A percentile compares a stretch with the other conserved stretches of the same genome.
Evolutionary conservation across 2,113 vertebrate species (phyloP).

Genomic region (Sebastes schlegelii): DNA sequence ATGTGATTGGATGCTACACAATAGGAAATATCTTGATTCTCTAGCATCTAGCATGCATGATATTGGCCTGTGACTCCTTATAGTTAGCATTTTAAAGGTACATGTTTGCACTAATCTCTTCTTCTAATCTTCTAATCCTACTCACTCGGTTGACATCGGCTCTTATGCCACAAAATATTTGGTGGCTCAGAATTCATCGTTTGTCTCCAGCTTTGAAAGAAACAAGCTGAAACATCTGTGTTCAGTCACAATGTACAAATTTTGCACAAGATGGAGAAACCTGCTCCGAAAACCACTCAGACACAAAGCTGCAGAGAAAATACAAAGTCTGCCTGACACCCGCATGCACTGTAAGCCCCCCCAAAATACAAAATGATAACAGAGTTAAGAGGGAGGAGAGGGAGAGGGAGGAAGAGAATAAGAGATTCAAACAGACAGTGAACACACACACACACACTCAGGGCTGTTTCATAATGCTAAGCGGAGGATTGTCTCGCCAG

Average conservation of each 20-base stretch:
- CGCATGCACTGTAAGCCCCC: not conserved
- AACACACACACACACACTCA: not conserved
- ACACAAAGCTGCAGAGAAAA: slow-evolving; percentile 33
- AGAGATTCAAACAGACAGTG: slow-evolving; percentile 1
- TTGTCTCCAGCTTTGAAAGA: not conserved
- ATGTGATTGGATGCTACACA: too few relatives aligned
- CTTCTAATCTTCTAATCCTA: not conserved
- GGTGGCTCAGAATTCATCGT: not conserved
- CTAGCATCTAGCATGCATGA: too few relatives aligned
- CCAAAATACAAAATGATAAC: slow-evolving; percentile 12
- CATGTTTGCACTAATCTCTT: not conserved
- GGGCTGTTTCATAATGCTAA: slow-evolving; percentile 59
- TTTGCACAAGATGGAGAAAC: slow-evolving; percentile 21
- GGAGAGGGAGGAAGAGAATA: not conserved
- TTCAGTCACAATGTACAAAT: not conserved
- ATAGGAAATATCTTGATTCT: too few relatives aligned
- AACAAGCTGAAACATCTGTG: slow-evolving; percentile 5
- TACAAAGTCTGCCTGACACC: slow-evolving; percentile 11
- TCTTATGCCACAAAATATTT: not conserved
- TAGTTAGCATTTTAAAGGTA: not conserved
- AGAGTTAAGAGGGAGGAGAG: slow-evolving; percentile 4
- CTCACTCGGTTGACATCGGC: slow-evolving; percentile 4
- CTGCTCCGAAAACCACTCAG: not conserved
- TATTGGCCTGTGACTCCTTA: not conserved
- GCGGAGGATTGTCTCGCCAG: slow-evolving; percentile 63